phyloP scores from a whole-genome alignment of 1,140 invertebrate genomes.

The Lerema accius region DNA sequence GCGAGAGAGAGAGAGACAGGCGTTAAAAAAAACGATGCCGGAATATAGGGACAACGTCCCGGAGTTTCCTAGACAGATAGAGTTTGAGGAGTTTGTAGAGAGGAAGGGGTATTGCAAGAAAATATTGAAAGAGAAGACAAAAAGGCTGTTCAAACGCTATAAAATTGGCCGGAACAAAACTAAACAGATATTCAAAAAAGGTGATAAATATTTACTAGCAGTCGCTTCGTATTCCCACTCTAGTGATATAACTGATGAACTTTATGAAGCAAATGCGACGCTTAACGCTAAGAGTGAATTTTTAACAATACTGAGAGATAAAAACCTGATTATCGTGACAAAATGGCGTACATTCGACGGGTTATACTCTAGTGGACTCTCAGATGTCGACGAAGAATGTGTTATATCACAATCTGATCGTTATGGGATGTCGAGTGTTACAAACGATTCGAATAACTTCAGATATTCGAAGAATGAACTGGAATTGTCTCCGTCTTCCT shows the following conservation, averaged over 20 bases:
- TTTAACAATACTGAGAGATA: constrained; percentile 43
- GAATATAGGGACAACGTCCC: constrained; percentile 64
- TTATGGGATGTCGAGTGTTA: constrained; percentile 33
- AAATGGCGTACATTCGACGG: constrained; percentile 46
- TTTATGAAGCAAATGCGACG: constrained; percentile 51
- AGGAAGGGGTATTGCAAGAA: constrained; percentile 61
- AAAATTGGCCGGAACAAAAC: constrained; percentile 34
- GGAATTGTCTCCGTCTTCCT: constrained; percentile 59
- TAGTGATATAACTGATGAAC: constrained; percentile 42
- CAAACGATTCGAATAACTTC: constrained; percentile 36
- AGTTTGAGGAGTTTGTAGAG: constrained; percentile 54
- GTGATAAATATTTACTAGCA: background rate
- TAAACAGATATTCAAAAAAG: background rate
- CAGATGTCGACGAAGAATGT: constrained; percentile 43
- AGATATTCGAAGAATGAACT: constrained; percentile 66
- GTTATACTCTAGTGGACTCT: constrained; percentile 40
- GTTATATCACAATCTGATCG: constrained; percentile 30
- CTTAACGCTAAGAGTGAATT: constrained; percentile 48
- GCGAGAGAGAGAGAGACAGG: constrained; percentile 75
- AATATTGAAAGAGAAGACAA: constrained; percentile 39
- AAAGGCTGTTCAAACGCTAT: constrained; percentile 41
- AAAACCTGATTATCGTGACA: constrained; percentile 40
- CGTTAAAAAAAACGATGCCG: constrained; percentile 76
- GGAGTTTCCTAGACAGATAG: constrained; percentile 76
- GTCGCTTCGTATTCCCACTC: too few relatives aligned